Evolutionary conservation across 1,140 invertebrate species (phyloP), one percentile per base, ranked within the genome.

Genomic region (Aleiodes sp.): DNA sequence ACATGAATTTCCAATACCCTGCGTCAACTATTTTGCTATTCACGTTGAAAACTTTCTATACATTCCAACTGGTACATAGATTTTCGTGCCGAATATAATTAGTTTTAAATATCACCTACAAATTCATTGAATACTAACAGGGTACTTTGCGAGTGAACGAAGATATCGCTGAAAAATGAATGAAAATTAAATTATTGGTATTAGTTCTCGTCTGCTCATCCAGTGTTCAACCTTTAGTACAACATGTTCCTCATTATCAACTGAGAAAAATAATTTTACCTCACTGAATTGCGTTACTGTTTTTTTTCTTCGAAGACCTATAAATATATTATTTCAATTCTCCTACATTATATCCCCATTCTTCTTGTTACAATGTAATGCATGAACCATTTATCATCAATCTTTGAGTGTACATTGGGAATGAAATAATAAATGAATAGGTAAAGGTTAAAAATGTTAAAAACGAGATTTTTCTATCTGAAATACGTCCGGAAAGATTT

Each of bases 41-140:
- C 1, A 24, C 46, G 46, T 52, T 24, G 19, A 52, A 6, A 24
- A 24, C 21, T 52, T 24, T 24, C 46, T 52, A 52, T 24, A 26
- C 26, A 16, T 24, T 52, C 26, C 14, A 12, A 8, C 46, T 52
- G 3, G 46, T 52, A 52, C 46, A 52, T 21, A 52, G 19, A 16
- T 46, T 24, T 52, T 52, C 16, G 46, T 52, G 46, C 46, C 21
- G 21, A 52, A 52, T 8, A 24, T 6, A 6, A 16, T 10, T 52
- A 52, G 46, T 52, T 52, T 52, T 16, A 24, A 24, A 35, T 4
- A 35, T 12, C 21, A 52, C 46, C 7, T 52, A n/a, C n/a, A n/a
- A 52, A 52, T 52, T 52, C 46, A 52, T 52, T 52, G 26, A 52
- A 52, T 52, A 52, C 19, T 52, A 52, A 52, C 46, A 52, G 46